Evolutionary conservation across 2,888 invertebrate species (phyloP), one percentile per base, ranked within the genome.

Genomic region (Hyles lineata): DNA sequence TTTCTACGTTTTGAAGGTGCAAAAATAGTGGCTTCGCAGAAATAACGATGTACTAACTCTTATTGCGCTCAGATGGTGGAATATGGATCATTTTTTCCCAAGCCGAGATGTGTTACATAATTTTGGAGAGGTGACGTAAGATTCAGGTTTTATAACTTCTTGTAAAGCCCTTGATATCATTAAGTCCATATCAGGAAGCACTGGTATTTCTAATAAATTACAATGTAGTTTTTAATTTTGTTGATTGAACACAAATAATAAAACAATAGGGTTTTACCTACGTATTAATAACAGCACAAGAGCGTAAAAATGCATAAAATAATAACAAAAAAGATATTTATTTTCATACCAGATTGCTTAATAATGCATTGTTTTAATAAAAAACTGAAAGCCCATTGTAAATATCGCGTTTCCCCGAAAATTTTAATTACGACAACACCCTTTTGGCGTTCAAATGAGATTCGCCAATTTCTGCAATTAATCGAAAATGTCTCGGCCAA

Each of bases 381-480:
- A 62, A 35, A 35, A 11, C 15, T 23, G 5, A 50, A 67, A 50
- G 7, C 23, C 50, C 23, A 50, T 67, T 19, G 1, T 17, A 23
- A 17, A 11, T 21, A 21, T 23, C 43, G 43, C 23, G 59, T 71
- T 76, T 76, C 74, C 74, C 71, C 72, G 75, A 78, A 78, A 77
- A 74, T 78, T 80, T 79, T 78, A 80, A 80, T 79, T 80, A 79
- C 75, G 67, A 76, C 67, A 74, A 76, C 78, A 75, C 77, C 79
- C 80, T 77, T 80, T 82, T 80, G 78, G 82, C 78, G 79, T 75
- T 77, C 75, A 73, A 81, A 84, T 80, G 77, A 79, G 79, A 83
- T 83, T 83, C 82, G 74, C 82, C 82, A 83, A 85, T 85, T 82
- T 78, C 78, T 55, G 77, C 80, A 82, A 85, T 85, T 82, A 84